Evolutionary conservation across 1,140 invertebrate species (phyloP).

Genomic region (Hycleus phaleratus): DNA sequence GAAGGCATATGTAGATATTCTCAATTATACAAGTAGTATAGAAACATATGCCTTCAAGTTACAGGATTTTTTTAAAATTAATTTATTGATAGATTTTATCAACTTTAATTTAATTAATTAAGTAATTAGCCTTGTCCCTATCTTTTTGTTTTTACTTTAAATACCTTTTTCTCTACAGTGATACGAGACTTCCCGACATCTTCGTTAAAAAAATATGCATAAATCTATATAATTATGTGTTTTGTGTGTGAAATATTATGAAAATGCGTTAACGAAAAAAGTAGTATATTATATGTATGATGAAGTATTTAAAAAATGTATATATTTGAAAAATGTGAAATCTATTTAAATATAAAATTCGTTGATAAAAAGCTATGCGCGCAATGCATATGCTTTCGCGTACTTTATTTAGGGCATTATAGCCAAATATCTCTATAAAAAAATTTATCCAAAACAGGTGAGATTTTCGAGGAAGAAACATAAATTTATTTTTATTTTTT

Average conservation of each 20-base stretch:
- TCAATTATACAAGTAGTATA: neutral
- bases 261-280: constrained; percentile 3
- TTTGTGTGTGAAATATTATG: constrained; percentile 31
- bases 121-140: constrained; percentile 8
- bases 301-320: constrained; percentile 12
- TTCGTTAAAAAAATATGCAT: constrained; percentile 22
- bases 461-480: constrained; percentile 25
- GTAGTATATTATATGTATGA: neutral
- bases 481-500: constrained; percentile 5
- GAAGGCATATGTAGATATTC: constrained; percentile 6
- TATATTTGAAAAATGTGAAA: constrained; percentile 20
- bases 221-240: constrained; percentile 30
- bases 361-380: constrained; percentile 33
- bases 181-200: constrained; percentile 32
- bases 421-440: constrained; percentile 28
- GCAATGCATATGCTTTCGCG: constrained; percentile 39
- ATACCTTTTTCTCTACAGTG: constrained; percentile 40
- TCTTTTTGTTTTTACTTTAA: constrained; percentile 18
- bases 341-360: constrained; percentile 13
- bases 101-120: neutral
- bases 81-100: neutral
- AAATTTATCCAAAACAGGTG: constrained; percentile 37
- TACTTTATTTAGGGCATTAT: neutral
- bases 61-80: constrained; percentile 3
- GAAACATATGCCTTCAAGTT: neutral